phyloP scores from a whole-genome alignment of 2,797 vertebrate species.

The Eurystomus glaucurus region DNA sequence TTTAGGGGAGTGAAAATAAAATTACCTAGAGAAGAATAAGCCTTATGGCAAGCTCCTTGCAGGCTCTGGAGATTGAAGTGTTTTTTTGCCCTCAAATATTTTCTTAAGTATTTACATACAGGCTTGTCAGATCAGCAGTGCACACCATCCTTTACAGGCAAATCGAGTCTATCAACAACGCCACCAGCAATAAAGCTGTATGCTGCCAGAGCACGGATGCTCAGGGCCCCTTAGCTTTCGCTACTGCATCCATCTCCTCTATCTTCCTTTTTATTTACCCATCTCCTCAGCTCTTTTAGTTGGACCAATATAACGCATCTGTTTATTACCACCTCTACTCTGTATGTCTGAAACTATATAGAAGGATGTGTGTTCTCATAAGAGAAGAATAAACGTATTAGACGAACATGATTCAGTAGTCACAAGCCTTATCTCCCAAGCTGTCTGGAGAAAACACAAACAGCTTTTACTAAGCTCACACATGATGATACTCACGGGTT shows the following conservation, averaged over 20 bases:
- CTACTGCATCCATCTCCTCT: neutral
- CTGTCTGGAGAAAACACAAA: neutral
- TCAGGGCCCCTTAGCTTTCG: neutral
- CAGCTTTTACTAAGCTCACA: neutral
- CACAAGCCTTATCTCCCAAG: neutral
- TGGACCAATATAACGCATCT: neutral
- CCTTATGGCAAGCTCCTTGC: constrained; percentile 36
- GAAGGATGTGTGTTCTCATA: neutral
- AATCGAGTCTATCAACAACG: neutral
- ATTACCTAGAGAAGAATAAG: constrained; percentile 41
- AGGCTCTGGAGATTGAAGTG: neutral
- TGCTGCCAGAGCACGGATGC: neutral
- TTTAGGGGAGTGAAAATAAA: constrained; percentile 39
- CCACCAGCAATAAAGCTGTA: neutral
- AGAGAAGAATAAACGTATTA: neutral
- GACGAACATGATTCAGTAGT: neutral
- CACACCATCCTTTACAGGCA: constrained; percentile 13
- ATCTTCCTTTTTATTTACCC: constrained; percentile 5
- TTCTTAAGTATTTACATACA: constrained; percentile 40
- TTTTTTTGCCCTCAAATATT: neutral
- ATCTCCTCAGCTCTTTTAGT: neutral
- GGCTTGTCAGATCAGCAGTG: constrained; percentile 28
- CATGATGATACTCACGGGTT: neutral
- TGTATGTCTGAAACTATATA: neutral
- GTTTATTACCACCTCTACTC: neutral